A percentile compares a stretch with the other conserved stretches of the same genome.
Evolutionary conservation across 1,140 invertebrate species (phyloP).

Genomic region (Drosophila sproati): DNA sequence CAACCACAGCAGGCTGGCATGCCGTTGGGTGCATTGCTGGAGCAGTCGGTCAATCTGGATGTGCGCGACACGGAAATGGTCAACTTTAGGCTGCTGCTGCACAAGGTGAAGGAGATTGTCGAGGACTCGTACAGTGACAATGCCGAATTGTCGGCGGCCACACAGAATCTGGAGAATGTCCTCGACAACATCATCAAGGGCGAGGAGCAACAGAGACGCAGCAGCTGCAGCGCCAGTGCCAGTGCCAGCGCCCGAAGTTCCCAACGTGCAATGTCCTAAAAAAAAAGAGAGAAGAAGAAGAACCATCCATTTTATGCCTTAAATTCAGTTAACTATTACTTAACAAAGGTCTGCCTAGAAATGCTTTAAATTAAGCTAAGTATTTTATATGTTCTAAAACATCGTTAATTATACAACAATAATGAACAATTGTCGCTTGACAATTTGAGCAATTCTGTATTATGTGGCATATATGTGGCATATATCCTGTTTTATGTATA

Average conservation of each 20-base stretch:
- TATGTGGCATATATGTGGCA: too few relatives aligned
- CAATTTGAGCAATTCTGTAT: too few relatives aligned
- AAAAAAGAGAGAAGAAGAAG: too few relatives aligned
- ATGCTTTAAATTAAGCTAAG: not conserved
- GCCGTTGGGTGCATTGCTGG: constrained; percentile 57
- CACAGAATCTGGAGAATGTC: constrained; percentile 80
- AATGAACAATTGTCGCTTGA: too few relatives aligned
- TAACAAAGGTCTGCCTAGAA: too few relatives aligned
- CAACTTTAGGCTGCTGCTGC: constrained; percentile 73
- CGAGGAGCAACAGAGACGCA: constrained; percentile 72
- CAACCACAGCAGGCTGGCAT: constrained; percentile 13
- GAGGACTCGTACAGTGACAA: constrained; percentile 84
- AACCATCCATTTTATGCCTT: not conserved
- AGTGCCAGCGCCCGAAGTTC: constrained; percentile 9
- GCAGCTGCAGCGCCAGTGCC: constrained; percentile 33
- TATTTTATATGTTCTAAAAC: not conserved
- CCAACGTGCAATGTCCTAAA: constrained; percentile 1
- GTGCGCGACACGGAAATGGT: constrained; percentile 75
- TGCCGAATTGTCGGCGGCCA: constrained; percentile 77
- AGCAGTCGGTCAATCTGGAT: constrained; percentile 42
- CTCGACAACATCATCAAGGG: constrained; percentile 76
- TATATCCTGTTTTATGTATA: too few relatives aligned
- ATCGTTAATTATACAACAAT: too few relatives aligned
- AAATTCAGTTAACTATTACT: too few relatives aligned
- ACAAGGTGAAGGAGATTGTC: constrained; percentile 82